These are phyloP conservation scores for Orthochromis indermauri DNA, from an alignment of 2,113 vertebrate species.

Conservation along the genomic window DNA sequence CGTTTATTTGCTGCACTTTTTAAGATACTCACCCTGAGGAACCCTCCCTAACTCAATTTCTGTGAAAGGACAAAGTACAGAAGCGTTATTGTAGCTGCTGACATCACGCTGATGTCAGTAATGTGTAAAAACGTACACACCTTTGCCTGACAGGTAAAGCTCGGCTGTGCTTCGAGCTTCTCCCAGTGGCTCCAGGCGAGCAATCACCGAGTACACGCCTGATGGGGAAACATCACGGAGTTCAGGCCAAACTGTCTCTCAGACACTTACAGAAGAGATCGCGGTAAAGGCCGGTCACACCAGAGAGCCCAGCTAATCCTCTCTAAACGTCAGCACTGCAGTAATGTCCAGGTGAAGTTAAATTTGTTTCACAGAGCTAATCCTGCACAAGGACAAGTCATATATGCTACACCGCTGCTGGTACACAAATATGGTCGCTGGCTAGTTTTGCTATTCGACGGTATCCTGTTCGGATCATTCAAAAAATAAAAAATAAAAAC, in stretches of 20 bases:
- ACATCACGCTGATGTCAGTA: neutral
- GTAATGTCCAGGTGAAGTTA: neutral
- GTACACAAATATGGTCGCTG: neutral
- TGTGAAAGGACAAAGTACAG: slow-evolving; percentile 69
- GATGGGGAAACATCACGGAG: neutral
- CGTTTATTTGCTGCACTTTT: neutral
- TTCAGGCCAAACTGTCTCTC: neutral
- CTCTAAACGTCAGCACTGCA: neutral
- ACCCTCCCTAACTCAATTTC: slow-evolving; percentile 81
- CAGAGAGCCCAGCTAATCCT: neutral
- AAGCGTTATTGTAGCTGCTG: neutral
- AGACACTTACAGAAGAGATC: neutral
- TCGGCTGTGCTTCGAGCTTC: slow-evolving; percentile 89
- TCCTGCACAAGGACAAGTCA: neutral
- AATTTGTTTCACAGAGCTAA: neutral
- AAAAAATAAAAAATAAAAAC: neutral
- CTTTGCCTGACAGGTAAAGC: slow-evolving; percentile 86
- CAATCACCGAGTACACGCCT: slow-evolving; percentile 90
- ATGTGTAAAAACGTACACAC: slow-evolving; percentile 52
- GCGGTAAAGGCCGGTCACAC: neutral
- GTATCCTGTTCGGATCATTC: neutral
- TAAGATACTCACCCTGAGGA: slow-evolving; percentile 78
- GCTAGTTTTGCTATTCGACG: neutral
- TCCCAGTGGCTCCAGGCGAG: slow-evolving; percentile 80
- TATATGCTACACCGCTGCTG: neutral